Base-by-base conservation (phyloP, 1,140 invertebrate species). In the Lordiphosa clarofinis region DNA sequence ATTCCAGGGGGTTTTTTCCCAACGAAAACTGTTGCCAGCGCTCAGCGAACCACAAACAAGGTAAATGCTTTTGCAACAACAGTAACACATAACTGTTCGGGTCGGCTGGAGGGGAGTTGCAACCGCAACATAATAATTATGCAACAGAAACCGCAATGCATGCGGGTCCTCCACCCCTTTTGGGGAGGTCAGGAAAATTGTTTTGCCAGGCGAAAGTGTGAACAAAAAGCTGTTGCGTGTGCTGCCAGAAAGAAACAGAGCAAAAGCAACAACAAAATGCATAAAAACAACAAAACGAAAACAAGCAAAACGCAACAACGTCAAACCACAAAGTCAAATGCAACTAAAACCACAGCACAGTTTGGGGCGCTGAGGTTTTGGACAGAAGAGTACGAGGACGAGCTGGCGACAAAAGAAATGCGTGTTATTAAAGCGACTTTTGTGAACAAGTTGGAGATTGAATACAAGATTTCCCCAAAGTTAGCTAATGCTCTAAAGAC, bases 81-180 rank as follows among this genome's bases (percentile, higher is more conserved):
- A 73, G 57, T 65, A 70, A 60, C 59, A 79, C 55, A 57, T 78
- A 62, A 62, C 68, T 74, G 64, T 58, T 64, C 31, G 11, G 52
- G 31, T 37, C 37, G 39, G 37, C 52, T 54, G 36, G 35, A 12
- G 47, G 47, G 28, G 24, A 49, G 33, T 21, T 60, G 64, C 64
- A 76, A 84, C 76, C 76, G 68, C 76, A 82, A 82, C 76, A 82
- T 84, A 82, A 82, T 82, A 82, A 82, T 82, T 82, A 82, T 82
- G 76, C 76, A 84, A 82, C 76, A 82, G 73, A 82, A 82, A 82
- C 76, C 76, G 76, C 76, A 82, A 82, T 82, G 78, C 58, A 82
- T 84, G 78, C 73, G 72, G 70, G 76, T 13, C 49, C 12, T 37
- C 19, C 12, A 9, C 12, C 10, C 7, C 28, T 31, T 31, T 31